Evolutionary conservation across 2,888 invertebrate genomes (phyloP).

Genomic region (Andrena bicolor): DNA sequence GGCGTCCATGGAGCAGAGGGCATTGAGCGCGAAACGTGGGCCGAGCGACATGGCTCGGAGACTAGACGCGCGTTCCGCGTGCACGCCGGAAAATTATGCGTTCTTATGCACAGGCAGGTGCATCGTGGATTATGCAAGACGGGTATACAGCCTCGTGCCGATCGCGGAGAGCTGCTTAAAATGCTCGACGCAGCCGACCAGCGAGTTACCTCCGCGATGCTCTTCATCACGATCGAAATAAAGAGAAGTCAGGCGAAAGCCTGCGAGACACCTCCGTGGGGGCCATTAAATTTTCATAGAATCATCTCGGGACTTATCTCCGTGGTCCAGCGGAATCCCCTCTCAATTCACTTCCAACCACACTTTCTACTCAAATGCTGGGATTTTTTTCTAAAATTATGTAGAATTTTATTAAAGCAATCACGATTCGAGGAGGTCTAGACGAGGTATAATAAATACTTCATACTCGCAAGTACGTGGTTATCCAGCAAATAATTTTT

Average conservation of each 20-base stretch:
- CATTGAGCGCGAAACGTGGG: slow-evolving; percentile 8
- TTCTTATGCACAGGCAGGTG: slow-evolving; percentile 73
- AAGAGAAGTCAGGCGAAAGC: slow-evolving; percentile 45
- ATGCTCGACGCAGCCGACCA: slow-evolving; percentile 38
- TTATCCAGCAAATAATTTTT: too few relatives aligned
- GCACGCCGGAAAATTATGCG: slow-evolving; percentile 61
- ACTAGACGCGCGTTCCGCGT: slow-evolving; percentile 56
- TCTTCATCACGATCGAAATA: slow-evolving; percentile 50
- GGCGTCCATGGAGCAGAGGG: slow-evolving; percentile 4
- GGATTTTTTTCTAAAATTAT: too few relatives aligned
- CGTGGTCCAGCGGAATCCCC: slow-evolving; percentile 9
- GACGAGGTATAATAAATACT: too few relatives aligned
- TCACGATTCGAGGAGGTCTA: too few relatives aligned
- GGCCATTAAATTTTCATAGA: slow-evolving; percentile 44
- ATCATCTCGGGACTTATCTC: slow-evolving; percentile 19
- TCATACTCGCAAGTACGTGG: too few relatives aligned
- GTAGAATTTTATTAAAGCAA: too few relatives aligned
- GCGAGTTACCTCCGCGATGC: slow-evolving; percentile 35
- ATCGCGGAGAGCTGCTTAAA: slow-evolving; percentile 52
- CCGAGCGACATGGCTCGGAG: slow-evolving; percentile 19
- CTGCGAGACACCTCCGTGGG: slow-evolving; percentile 20
- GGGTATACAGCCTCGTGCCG: slow-evolving; percentile 59
- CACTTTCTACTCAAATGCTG: background rate
- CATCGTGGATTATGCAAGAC: slow-evolving; percentile 71
- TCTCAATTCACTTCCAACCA: slow-evolving; percentile 28